Evolutionary conservation across 1,140 invertebrate species (phyloP).

Genomic region (Melipona quadrifasciata): DNA sequence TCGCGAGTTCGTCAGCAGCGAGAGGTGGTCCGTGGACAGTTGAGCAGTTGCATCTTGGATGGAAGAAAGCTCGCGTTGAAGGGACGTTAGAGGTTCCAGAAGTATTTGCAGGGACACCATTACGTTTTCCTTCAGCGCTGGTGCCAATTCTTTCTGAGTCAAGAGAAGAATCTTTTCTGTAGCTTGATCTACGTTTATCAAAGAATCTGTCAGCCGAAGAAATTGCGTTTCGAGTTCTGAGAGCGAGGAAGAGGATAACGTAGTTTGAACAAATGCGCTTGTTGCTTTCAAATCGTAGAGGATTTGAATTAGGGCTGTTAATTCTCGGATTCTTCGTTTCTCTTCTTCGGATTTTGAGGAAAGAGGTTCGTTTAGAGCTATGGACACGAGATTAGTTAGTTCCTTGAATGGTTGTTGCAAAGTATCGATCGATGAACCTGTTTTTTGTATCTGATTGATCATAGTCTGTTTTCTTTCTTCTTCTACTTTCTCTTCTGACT

Average conservation of each 20-base stretch:
- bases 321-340: constrained; percentile 52
- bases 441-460: constrained; percentile 10
- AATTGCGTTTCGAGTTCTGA: constrained; percentile 26
- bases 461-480: not conserved
- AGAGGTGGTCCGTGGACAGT: not conserved
- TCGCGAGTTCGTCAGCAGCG: not conserved
- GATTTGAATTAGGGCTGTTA: constrained; percentile 56
- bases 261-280: constrained; percentile 16
- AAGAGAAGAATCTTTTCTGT: constrained; percentile 29
- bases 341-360: constrained; percentile 56
- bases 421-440: constrained; percentile 19
- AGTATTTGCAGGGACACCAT: constrained; percentile 47
- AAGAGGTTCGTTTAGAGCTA: constrained; percentile 33
- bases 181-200: constrained; percentile 34
- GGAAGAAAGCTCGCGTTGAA: not conserved
- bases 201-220: not conserved
- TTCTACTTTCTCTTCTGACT: not conserved
- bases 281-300: constrained; percentile 53
- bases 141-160: constrained; percentile 36
- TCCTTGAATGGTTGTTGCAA: constrained; percentile 48
- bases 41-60: not conserved
- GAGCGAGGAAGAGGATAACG: constrained; percentile 6
- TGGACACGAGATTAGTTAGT: constrained; percentile 34
- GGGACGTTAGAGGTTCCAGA: constrained; percentile 25
- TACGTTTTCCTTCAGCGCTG: constrained; percentile 53